Conservation (phyloP, 2,113 vertebrate genomes). For the Alouatta palliata region DNA sequence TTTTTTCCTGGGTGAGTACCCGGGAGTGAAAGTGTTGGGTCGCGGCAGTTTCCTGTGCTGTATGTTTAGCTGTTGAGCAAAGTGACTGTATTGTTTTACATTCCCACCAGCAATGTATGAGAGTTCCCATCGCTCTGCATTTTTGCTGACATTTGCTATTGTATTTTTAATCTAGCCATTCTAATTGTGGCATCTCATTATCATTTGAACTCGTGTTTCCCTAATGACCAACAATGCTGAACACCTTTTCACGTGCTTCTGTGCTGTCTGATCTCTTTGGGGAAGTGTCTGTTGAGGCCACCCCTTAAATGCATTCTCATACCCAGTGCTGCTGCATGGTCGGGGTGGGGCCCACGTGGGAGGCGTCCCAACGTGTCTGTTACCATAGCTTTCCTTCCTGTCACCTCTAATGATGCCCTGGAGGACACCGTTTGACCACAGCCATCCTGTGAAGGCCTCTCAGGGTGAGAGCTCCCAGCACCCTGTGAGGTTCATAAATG, state of each 20-base stretch:
- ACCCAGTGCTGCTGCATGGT: fast-evolving
- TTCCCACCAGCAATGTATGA: no score
- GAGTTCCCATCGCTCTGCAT: fast-evolving
- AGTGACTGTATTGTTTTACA: background rate
- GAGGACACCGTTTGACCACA: background rate
- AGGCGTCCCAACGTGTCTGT: fast-evolving
- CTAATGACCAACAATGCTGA: fast-evolving
- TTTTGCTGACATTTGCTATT: fast-evolving
- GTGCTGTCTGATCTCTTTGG: background rate
- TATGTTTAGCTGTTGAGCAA: no score
- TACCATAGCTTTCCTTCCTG: fast-evolving
- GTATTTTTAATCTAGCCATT: background rate
- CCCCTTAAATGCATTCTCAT: background rate
- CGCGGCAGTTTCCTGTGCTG: background rate
- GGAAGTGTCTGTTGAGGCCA: background rate
- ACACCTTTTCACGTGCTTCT: background rate
- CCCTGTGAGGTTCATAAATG: fast-evolving
- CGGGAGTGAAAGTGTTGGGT: background rate
- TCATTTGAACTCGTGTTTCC: background rate
- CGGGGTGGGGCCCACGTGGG: fast-evolving
- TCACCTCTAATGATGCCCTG: no score
- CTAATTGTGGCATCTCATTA: fast-evolving
- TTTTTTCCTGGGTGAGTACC: background rate
- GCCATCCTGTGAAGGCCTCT: fast-evolving
- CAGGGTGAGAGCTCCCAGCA: fast-evolving